Base-by-base conservation (phyloP, 1,140 invertebrate genomes). In the Bombus balteatus region DNA sequence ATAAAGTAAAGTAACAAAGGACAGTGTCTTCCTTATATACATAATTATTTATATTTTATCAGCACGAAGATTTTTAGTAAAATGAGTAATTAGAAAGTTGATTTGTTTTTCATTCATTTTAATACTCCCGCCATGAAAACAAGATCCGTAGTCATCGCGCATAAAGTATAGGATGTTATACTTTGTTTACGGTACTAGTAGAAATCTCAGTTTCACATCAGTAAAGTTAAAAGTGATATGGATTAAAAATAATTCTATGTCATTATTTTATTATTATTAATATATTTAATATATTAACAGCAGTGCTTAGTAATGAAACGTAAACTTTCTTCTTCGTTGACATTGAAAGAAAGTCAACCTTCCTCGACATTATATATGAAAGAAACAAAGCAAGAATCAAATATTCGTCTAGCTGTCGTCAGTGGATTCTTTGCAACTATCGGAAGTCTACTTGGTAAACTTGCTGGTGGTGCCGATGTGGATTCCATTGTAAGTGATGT, bases 361-460 rank as follows among this genome's bases (percentile, higher is more conserved):
- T 32, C 15, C 5, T 59, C 76, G 13, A 5, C 75, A 68, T 62
- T 70, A 76, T 83, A 68, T 57, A 28, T 12, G 15, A 39, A 32
- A 28, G 28, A 37, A 2, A 53, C 37, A 53, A 18, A 76, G 32
- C 72, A 79, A 47, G 41, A 5, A 37, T 32, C 32, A 8, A 86
- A 83, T 22, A 85, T 93, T 70, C 75, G 87, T 74, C 86, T 93
- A 70, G 92, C 94, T 5, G 70, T 95, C 4, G 34, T 90, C 12
- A 86, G 93, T 37, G 94, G 94, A 47, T 71, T 93, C 82, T 94
- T 94, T 66, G 93, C 93, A 10, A 93, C 94, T 28, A 72, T 80
- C 22, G 94, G 94, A 15, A 94, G 94, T 84, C 76, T 94, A 68
- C 91, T 94, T 10, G 94, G 93, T 37, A 95, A 95, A 91, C 81